phyloP scores from a whole-genome alignment of 2,888 invertebrate species.

The Nemoura dubitans region DNA sequence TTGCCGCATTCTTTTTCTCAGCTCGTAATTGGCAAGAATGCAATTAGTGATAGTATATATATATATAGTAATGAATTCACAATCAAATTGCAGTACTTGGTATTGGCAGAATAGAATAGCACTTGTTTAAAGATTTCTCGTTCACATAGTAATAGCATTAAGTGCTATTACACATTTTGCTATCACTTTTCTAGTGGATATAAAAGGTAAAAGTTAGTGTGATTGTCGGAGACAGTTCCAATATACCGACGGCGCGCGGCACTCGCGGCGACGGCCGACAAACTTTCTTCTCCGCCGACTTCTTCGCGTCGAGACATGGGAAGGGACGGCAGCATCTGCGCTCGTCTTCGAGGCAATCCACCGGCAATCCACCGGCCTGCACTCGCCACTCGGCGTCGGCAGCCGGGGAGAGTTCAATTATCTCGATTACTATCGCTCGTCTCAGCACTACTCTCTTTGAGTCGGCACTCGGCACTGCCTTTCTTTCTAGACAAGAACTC shows the following conservation, averaged over 20 bases:
- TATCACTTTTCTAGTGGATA: slow-evolving; percentile 8
- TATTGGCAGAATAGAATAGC: neutral
- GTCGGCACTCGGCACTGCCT: too few species aligned
- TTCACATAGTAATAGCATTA: neutral
- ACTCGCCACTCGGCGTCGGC: neutral
- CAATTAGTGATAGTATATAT: neutral
- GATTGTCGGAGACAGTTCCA: slow-evolving; percentile 25
- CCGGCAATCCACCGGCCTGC: too few species aligned
- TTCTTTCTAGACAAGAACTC: too few species aligned
- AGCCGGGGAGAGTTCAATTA: neutral
- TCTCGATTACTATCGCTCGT: neutral
- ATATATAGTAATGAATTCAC: slow-evolving; percentile 12
- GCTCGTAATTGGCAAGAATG: neutral
- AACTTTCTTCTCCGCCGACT: slow-evolving; percentile 13
- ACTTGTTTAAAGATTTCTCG: neutral
- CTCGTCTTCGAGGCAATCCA: neutral
- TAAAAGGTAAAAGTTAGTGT: slow-evolving; percentile 28
- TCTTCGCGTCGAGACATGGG: too few species aligned
- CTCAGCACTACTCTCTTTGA: neutral
- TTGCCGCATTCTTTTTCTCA: neutral
- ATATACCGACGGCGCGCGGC: neutral
- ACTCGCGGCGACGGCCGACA: neutral
- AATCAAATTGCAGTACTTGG: neutral
- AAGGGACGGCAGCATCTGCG: neutral
- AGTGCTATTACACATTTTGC: slow-evolving; percentile 7